Evolutionary conservation across 92 coral and sea anemone species (phyloP), one percentile per base, ranked within the genome.

Genomic region (Parazoanthus swiftii): DNA sequence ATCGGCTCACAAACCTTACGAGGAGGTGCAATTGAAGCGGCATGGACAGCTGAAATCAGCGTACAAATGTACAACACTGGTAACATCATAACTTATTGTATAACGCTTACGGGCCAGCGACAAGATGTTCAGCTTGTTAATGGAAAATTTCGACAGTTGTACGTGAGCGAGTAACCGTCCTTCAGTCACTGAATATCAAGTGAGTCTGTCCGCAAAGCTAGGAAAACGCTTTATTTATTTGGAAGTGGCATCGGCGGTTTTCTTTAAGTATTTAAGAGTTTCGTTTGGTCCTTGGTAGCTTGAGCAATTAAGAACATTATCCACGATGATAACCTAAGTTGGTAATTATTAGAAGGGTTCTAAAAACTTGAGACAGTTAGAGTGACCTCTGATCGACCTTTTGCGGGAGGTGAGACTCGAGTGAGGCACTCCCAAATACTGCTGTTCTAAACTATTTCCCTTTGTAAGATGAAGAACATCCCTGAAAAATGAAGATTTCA

Each of bases 1-100:
- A 96, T 93, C 21, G 90, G 90, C 89, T 94, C 92, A 79, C 98
- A 96, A 16, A 85, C 72, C 43, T 36, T 43, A 9, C 38, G 86
- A 10, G 67, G 48, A 14, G 26, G 46, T 18, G 87, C 77, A 10
- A 21, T 20, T 15, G 65, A 5, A 21, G 36, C 37, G 25, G 87
- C 26, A 23, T 46, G 56, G 14, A 84, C 13, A 43, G 36, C 11
- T 46, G 26, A 84, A 84, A 84, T 5, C 16, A 71, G 75, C 1
- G 26, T 51, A 48, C 77, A 84, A 26, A 73, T 77, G 18, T 38
- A n/a, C 25, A 76, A 13, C n/a, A 76, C 80, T 0, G 43, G 8
- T 14, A 50, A 21, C 38, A 58, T 29, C 85, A 80, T 80, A 23
- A 39, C 73, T 56, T 76, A 26, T 20, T 76, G 51, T 29, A 37